Conservation (phyloP, 2,888 invertebrate genomes). For the Athetis lepigone region DNA sequence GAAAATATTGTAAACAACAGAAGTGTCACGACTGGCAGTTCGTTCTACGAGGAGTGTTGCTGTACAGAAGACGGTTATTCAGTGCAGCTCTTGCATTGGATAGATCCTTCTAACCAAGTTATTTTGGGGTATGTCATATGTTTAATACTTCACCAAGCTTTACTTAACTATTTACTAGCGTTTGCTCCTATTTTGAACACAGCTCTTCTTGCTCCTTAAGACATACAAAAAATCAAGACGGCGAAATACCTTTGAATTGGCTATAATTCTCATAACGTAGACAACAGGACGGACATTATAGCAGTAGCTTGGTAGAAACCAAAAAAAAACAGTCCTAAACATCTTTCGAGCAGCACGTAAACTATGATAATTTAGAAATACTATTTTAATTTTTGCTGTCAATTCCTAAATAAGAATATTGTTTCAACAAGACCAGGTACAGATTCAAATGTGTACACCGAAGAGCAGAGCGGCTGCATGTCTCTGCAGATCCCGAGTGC, state of each 20-base stretch:
- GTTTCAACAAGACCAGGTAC: constrained; percentile 87
- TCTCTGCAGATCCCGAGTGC: constrained; percentile 76
- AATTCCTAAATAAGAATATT: constrained; percentile 77
- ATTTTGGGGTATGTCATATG: constrained; percentile 77
- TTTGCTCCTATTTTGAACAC: too few relatives aligned
- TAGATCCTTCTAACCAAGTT: constrained; percentile 71
- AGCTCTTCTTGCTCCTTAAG: too few relatives aligned
- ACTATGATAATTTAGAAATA: background rate
- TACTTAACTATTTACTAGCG: too few relatives aligned
- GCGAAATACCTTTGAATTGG: too few relatives aligned
- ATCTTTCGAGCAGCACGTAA: too few relatives aligned
- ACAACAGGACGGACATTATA: too few relatives aligned
- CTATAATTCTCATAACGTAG: too few relatives aligned
- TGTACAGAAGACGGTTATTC: constrained; percentile 71
- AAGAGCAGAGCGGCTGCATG: constrained; percentile 69
- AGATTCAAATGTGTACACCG: constrained; percentile 77
- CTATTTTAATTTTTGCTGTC: constrained; percentile 33
- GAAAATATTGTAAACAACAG: constrained; percentile 61
- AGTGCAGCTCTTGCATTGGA: constrained; percentile 72
- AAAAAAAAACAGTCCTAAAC: too few relatives aligned
- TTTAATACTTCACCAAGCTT: constrained; percentile 23
- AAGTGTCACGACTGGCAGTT: constrained; percentile 69
- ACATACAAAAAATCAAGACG: too few relatives aligned
- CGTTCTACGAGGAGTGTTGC: constrained; percentile 78
- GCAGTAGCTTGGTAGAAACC: too few relatives aligned